Conservation (phyloP, 1,140 invertebrate genomes). For the Lasaia peninsularis region DNA sequence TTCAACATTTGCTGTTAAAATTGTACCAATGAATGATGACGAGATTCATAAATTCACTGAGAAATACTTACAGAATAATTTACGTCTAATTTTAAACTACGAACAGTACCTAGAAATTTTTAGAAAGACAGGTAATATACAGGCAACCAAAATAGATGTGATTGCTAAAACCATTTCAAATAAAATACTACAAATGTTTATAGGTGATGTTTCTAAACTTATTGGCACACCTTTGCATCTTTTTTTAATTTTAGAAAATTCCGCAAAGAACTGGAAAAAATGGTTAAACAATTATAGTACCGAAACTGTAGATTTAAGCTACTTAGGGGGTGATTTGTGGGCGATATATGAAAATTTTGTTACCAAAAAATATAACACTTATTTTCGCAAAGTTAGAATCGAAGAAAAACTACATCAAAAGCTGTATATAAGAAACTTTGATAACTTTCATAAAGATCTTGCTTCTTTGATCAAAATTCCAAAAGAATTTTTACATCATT, state of each 20-base stretch:
- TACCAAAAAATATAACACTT: not conserved
- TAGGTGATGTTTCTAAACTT: not conserved
- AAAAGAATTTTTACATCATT: not conserved
- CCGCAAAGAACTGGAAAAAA: not conserved
- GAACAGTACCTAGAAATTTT: not conserved
- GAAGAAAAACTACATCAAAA: not conserved
- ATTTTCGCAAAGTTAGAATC: not conserved
- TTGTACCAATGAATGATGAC: not conserved
- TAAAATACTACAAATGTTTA: not conserved
- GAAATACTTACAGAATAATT: not conserved
- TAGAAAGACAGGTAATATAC: not conserved
- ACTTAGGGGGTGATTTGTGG: not conserved
- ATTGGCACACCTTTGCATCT: not conserved
- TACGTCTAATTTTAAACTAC: not conserved
- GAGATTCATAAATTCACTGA: not conserved
- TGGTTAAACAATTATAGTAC: not conserved
- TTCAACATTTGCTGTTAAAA: not conserved
- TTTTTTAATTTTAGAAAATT: slow-evolving; percentile 1
- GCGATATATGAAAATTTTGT: not conserved
- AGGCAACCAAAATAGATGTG: not conserved
- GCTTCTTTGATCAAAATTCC: not conserved
- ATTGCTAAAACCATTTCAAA: not conserved
- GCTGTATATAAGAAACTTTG: not conserved
- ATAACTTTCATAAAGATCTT: not conserved
- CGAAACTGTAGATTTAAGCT: not conserved